Evolutionary conservation across 2,888 invertebrate genomes (phyloP).

Genomic region (Leucania comma): DNA sequence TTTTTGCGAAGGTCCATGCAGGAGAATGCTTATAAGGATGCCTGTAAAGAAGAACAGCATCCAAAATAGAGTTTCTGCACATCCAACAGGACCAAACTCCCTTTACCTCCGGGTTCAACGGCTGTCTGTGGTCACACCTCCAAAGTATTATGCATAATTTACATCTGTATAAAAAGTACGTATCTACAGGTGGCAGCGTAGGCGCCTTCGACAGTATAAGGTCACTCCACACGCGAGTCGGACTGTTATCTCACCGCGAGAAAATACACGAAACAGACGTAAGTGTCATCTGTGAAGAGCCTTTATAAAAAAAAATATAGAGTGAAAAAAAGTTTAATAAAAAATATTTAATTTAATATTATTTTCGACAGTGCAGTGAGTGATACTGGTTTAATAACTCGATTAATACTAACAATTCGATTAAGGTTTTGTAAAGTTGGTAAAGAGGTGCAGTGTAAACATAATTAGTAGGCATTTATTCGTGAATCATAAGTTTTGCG

Average conservation of each 20-base stretch:
- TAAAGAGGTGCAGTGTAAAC: conserved; percentile 32
- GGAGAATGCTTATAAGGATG: too few relatives aligned
- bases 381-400: conserved; percentile 28
- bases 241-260: conserved; percentile 81
- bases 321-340: conserved; percentile 37
- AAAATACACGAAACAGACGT: conserved; percentile 81
- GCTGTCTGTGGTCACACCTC: conserved; percentile 14
- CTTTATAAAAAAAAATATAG: conserved; percentile 19
- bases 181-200: conserved; percentile 73
- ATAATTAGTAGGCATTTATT: conserved; percentile 10
- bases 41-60: too few relatives aligned
- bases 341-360: conserved; percentile 5
- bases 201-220: conserved; percentile 84
- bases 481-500: conserved; percentile 19
- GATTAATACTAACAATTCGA: conserved; percentile 39
- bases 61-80: neutral
- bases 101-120: conserved; percentile 44
- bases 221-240: conserved; percentile 68
- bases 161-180: conserved; percentile 52
- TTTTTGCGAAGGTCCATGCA: neutral
- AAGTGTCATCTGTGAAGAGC: conserved; percentile 68
- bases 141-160: conserved; percentile 19
- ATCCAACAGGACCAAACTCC: conserved; percentile 7
- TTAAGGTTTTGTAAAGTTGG: conserved; percentile 27
- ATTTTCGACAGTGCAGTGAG: conserved; percentile 57